Evolutionary conservation across 2,888 invertebrate species (phyloP).

Genomic region (Dastarcus helophoroides): DNA sequence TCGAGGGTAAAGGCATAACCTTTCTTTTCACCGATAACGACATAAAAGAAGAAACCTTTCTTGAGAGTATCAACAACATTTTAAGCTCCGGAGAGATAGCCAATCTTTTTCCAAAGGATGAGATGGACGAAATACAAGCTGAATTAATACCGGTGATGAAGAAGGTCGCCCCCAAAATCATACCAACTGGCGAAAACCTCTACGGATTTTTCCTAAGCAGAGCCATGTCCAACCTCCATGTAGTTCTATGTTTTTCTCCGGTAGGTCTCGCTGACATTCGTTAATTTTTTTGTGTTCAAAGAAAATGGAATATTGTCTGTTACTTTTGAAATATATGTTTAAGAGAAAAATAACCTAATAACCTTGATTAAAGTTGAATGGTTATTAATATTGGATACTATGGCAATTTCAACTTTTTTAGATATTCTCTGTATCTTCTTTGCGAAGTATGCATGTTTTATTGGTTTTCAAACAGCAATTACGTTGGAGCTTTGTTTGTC

Average conservation of each 20-base stretch:
- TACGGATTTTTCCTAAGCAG: slow-evolving; percentile 77
- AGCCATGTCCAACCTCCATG: slow-evolving; percentile 69
- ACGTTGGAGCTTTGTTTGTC: no score
- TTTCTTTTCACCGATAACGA: slow-evolving; percentile 90
- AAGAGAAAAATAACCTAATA: no score
- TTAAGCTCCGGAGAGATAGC: slow-evolving; percentile 86
- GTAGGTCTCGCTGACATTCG: no score
- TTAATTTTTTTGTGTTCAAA: no score
- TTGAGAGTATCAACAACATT: slow-evolving; percentile 80
- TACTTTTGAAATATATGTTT: no score
- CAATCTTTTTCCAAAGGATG: slow-evolving; percentile 78
- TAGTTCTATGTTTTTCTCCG: slow-evolving; percentile 79
- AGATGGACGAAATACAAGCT: slow-evolving; percentile 71
- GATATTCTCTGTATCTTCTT: no score
- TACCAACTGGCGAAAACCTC: slow-evolving; percentile 70
- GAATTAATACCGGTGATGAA: slow-evolving; percentile 73
- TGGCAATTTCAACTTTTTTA: no score
- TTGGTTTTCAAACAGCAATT: no score
- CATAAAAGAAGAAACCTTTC: slow-evolving; percentile 79
- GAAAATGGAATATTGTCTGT: no score
- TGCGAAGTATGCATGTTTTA: no score
- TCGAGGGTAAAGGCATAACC: slow-evolving; percentile 61
- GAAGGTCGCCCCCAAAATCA: slow-evolving; percentile 59
- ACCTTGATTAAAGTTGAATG: no score
- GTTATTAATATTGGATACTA: no score